A percentile compares a stretch with the other conserved stretches of the same genome.
These are phyloP conservation scores for Varanus komodoensis DNA, from an alignment of 2,113 vertebrate species.

Conservation along the genomic window DNA sequence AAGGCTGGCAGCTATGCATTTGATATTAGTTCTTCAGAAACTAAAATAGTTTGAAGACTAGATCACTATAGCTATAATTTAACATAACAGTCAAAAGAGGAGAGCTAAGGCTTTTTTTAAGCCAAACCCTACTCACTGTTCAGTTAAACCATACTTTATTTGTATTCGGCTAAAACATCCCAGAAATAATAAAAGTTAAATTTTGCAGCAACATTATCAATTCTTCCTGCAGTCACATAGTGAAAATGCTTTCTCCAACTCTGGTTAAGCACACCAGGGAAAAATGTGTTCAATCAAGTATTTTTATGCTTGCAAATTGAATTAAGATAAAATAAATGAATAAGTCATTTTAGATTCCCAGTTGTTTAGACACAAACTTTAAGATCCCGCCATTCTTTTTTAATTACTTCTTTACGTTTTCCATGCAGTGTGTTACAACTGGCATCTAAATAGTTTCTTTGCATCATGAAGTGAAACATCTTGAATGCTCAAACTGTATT, in stretches of 20 bases:
- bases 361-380: conserved; percentile 74
- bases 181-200: conserved; percentile 38
- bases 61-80: not conserved
- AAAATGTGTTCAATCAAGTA: conserved; percentile 65
- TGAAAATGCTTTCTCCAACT: conserved; percentile 1
- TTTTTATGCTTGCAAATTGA: conserved; percentile 56
- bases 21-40: not conserved
- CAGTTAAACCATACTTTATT: conserved; percentile 39
- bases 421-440: conserved; percentile 76
- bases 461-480: conserved; percentile 80
- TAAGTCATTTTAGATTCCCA: conserved; percentile 61
- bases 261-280: conserved; percentile 51
- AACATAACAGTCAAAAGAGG: conserved; percentile 30
- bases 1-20: not conserved
- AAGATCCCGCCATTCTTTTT: conserved; percentile 72
- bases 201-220: conserved; percentile 56
- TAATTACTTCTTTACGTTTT: conserved; percentile 78
- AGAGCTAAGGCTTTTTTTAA: not conserved
- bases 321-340: conserved; percentile 50
- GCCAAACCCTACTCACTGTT: conserved; percentile 13
- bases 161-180: conserved; percentile 10
- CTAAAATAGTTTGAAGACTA: conserved; percentile 9
- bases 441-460: conserved; percentile 85
- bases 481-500: conserved; percentile 89
- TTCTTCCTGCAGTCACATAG: conserved; percentile 46